Evolutionary conservation across 2,888 invertebrate species (phyloP), one percentile per base, ranked within the genome.

Genomic region (Eristalis pertinax): DNA sequence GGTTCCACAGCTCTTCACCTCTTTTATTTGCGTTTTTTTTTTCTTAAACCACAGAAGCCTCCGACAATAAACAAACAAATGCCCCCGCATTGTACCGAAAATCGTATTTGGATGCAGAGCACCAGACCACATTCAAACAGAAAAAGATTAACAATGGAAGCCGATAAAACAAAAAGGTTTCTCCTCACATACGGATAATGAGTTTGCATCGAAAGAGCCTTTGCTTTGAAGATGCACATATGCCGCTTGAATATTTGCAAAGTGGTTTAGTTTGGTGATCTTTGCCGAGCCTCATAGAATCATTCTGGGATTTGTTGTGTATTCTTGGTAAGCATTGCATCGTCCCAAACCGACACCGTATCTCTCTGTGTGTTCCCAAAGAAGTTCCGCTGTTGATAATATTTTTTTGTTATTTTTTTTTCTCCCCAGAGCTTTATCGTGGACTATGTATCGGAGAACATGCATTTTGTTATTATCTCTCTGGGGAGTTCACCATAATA

Each of bases 191-290:
- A 19, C n/a, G 50, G n/a, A 19, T 79, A 84, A 84, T 80, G 80
- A 84, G 84, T 70, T 84, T 73, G 68, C 65, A 79, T 84, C 80
- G 70, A 50, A 75, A 79, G 64, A 79, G 67, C 67, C 70, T 70
- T 65, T 35, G 62, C 74, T 58, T 29, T 26, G 22, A 58, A 58
- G 29, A 63, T 41, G 78, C 56, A 32, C 50, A 62, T 24, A 29
- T 24, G 15, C 67, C 41, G 68, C 77, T 85, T 63, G 69, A 65
- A 62, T 82, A 74, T 86, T 77, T 86, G 82, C 65, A 41, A 72
- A 81, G 78, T 82, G 82, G 82, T 86, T 82, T 65, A 74, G 74
- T 86, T 86, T 82, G 74, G 78, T 82, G 74, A 77, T 70, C 74
- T 65, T 70, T 68, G 63, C 74, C 65, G 74, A 67, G 85, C 64